A percentile compares a stretch with the other conserved stretches of the same genome.
phyloP scores from a whole-genome alignment of 2,888 invertebrate genomes.

The Muschampia staudingeri region DNA sequence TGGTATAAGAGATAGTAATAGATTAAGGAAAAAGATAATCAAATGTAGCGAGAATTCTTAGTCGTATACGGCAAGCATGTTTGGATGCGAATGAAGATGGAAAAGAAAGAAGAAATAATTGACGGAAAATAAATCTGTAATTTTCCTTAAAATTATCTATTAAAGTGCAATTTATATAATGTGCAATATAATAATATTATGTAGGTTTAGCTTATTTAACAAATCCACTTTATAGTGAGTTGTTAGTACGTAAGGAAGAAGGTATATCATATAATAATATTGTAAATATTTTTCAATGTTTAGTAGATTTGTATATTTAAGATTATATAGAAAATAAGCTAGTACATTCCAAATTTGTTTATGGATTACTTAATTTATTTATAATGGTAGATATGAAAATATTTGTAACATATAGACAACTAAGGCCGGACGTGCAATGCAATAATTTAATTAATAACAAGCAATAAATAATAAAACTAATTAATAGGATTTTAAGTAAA shows the following conservation, averaged over 20 bases:
- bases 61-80: neutral
- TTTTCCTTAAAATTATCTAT: neutral
- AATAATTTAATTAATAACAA: constrained; percentile 76
- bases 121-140: neutral
- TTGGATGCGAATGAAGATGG: neutral
- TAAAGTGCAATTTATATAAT: constrained; percentile 73
- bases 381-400: neutral
- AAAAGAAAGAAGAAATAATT: too few relatives aligned
- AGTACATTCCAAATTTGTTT: constrained; percentile 18
- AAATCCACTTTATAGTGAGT: too few relatives aligned
- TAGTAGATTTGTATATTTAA: neutral
- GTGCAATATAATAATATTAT: constrained; percentile 84
- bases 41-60: constrained; percentile 47
- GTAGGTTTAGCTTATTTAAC: too few relatives aligned
- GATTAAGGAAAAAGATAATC: constrained; percentile 53
- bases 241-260: too few relatives aligned
- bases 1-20: constrained; percentile 69
- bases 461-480: neutral
- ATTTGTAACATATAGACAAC: constrained; percentile 43
- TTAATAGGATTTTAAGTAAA: too few relatives aligned
- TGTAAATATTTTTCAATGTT: constrained; percentile 68
- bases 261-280: constrained; percentile 36
- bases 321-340: constrained; percentile 18
- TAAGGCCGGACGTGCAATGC: constrained; percentile 90
- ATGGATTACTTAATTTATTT: constrained; percentile 12